A percentile compares a stretch with the other conserved stretches of the same genome.
These are phyloP conservation scores for Drosophila borborema DNA, from an alignment of 2,888 invertebrate genomes.

Conservation along the genomic window DNA sequence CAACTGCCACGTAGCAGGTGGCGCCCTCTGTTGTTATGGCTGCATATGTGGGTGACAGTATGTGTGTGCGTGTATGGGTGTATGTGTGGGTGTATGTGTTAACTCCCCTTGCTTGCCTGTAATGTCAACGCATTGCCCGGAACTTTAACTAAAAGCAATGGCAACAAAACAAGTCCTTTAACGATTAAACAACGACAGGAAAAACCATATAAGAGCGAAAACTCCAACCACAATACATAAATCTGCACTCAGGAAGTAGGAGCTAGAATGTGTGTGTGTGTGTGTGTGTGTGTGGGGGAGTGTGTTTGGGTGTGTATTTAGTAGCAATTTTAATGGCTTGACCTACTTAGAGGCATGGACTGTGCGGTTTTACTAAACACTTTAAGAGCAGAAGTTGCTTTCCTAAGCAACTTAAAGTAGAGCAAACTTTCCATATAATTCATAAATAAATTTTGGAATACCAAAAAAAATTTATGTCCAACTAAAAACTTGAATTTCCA, in stretches of 20 bases:
- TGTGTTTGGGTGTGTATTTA: conserved; percentile 24
- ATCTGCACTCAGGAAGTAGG: conserved; percentile 38
- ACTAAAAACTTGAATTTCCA: not conserved
- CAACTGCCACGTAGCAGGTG: conserved; percentile 62
- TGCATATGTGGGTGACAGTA: conserved; percentile 28
- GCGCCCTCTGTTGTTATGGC: conserved; percentile 56
- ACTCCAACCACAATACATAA: conserved; percentile 48
- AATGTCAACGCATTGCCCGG: conserved; percentile 55
- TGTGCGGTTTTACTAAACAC: conserved; percentile 65
- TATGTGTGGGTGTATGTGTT: conserved; percentile 1
- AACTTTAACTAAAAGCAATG: conserved; percentile 44
- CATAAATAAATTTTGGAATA: not conserved
- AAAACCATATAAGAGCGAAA: conserved; percentile 45
- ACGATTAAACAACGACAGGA: conserved; percentile 74
- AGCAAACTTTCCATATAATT: not conserved
- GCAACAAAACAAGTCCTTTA: conserved; percentile 53
- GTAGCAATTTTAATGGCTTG: conserved; percentile 74
- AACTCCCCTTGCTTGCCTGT: conserved; percentile 19
- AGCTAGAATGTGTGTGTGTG: conserved; percentile 2
- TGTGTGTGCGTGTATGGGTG: conserved; percentile 17
- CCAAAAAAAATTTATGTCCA: not conserved
- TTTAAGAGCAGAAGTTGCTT: conserved; percentile 43
- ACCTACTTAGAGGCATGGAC: conserved; percentile 60
- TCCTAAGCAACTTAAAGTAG: conserved; percentile 13
- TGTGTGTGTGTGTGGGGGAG: not conserved